These are phyloP conservation scores for Polypedilum vanderplanki DNA, from an alignment of 1,140 invertebrate genomes.

Conservation along the genomic window DNA sequence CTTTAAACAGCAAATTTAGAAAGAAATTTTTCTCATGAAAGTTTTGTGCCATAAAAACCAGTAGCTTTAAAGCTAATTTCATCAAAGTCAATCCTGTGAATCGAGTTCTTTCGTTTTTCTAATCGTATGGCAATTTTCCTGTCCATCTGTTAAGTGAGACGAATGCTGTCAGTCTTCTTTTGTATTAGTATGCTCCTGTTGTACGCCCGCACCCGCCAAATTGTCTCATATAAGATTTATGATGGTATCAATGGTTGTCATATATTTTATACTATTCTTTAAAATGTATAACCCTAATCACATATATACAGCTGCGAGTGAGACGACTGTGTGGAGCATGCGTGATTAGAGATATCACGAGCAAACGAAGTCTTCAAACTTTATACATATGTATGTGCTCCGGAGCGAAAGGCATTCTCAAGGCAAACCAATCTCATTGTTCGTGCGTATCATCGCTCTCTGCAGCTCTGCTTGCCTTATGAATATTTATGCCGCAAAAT, in stretches of 20 bases:
- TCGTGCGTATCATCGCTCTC: constrained; percentile 15
- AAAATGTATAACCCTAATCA: not conserved
- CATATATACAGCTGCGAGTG: not conserved
- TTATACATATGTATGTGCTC: not conserved
- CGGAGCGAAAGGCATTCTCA: not conserved
- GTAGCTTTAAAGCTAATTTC: constrained; percentile 16
- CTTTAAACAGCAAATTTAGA: too few species aligned
- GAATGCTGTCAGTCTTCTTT: not conserved
- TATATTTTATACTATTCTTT: not conserved
- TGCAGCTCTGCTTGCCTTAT: not conserved
- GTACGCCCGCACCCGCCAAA: not conserved
- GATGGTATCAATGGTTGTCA: not conserved
- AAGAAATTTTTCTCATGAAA: too few species aligned
- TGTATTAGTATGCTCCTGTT: too few species aligned
- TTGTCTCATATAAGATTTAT: not conserved
- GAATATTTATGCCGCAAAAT: not conserved
- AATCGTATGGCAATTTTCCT: not conserved
- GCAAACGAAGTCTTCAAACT: not conserved
- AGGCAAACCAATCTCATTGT: constrained; percentile 25
- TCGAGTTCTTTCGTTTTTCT: not conserved
- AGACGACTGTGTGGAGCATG: constrained; percentile 6
- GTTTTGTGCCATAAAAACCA: not conserved
- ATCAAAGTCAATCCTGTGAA: constrained; percentile 23
- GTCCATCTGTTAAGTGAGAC: not conserved
- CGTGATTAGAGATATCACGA: constrained; percentile 13